These are phyloP conservation scores for Cephus pygmeus DNA, from an alignment of 2,888 invertebrate species.

Conservation along the genomic window DNA sequence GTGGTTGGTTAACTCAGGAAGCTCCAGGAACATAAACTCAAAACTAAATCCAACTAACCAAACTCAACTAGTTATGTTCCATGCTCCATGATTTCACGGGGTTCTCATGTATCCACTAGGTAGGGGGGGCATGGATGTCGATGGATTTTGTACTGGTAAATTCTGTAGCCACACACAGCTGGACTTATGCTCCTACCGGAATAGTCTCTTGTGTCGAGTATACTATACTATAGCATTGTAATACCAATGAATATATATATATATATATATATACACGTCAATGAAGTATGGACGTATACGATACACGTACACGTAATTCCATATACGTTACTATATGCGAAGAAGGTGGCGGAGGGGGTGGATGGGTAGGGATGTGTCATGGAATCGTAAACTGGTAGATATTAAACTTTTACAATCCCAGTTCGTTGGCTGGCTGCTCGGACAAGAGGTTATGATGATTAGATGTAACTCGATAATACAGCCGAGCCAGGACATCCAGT, in stretches of 20 bases:
- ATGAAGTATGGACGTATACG: neutral
- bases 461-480: constrained; percentile 65
- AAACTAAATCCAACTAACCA: constrained; percentile 58
- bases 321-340: neutral
- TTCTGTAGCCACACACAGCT: neutral
- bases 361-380: constrained; percentile 45
- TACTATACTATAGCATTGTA: neutral
- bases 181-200: neutral
- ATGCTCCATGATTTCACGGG: constrained; percentile 38
- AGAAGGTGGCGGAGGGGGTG: neutral
- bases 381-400: constrained; percentile 62
- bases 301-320: neutral
- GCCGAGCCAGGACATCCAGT: constrained; percentile 26
- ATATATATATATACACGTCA: neutral
- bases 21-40: constrained; percentile 55
- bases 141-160: neutral
- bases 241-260: neutral
- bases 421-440: constrained; percentile 48
- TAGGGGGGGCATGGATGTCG: neutral
- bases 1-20: constrained; percentile 59
- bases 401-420: constrained; percentile 64
- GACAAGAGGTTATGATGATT: constrained; percentile 64
- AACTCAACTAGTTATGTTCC: constrained; percentile 40
- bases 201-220: neutral
- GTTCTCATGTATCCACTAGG: constrained; percentile 11